Evolutionary conservation across 2,113 vertebrate species (phyloP), one percentile per base, ranked within the genome.

Genomic region (Mormoops blainvillei): DNA sequence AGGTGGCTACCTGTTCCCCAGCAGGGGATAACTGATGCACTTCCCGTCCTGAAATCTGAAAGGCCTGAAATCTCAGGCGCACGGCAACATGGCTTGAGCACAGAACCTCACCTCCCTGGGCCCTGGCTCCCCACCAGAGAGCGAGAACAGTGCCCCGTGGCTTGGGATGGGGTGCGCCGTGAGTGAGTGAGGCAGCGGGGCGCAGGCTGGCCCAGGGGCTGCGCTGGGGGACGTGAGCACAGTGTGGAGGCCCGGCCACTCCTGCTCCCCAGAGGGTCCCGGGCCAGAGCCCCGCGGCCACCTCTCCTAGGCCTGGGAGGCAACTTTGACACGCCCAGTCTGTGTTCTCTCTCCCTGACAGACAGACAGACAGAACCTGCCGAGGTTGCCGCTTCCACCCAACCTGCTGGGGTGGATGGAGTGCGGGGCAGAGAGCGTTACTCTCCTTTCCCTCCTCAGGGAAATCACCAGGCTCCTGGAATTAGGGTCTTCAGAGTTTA

Each of bases 151-250:
- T 22, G 8, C 9, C 41, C 0, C 8, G 2, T 6, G 73, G 52
- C 18, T 26, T 68, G 22, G 7, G 2, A 15, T 31, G 43, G 24
- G 18, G 54, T 12, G 36, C 74, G 67, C 81, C 12, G 20, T 0
- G 24, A 8, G 18, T 3, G 33, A 14, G 28, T 0, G 31, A 0
- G 63, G 1, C 11, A 24, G 20, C 0, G 0, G 58, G 5, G 19
- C 48, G 2, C 10, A 0, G 26, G 48, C n/a, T 61, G 52, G 63
- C 43, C 36, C 48, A 20, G 36, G n/a, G 28, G n/a, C 3, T 28
- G 54, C 16, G 36, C 10, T 5, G 2, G 9, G 48, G 26, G 38
- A 24, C 2, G 4, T 4, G 58, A 48, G 12, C 13, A 4, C 11
- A 33, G n/a, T 6, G 5, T 12, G 54, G 80, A 41, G 41, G 43